Conservation (phyloP, 2,797 vertebrate species). For the Ibycter americanus region DNA sequence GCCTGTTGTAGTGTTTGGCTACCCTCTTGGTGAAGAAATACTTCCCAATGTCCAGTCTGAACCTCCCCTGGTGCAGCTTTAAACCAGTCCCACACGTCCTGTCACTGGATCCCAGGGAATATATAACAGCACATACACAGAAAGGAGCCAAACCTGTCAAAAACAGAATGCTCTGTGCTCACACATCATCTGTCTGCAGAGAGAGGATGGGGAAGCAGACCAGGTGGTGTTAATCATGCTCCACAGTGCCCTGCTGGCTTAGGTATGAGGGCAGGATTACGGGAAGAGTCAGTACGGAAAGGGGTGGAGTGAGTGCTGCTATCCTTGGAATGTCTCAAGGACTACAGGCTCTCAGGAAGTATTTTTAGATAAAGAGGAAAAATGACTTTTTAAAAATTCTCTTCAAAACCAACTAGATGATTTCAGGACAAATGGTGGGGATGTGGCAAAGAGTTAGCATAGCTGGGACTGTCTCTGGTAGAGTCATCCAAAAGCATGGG, state of each 20-base stretch:
- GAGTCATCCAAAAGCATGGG: not conserved
- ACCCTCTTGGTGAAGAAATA: not conserved
- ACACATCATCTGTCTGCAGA: not conserved
- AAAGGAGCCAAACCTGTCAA: not conserved
- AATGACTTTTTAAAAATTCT: not conserved
- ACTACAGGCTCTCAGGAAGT: not conserved
- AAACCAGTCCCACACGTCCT: not conserved
- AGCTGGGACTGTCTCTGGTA: not conserved
- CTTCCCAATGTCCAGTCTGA: not conserved
- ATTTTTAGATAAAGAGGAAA: not conserved
- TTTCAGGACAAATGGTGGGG: not conserved
- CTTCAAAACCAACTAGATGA: not conserved
- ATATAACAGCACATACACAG: not conserved
- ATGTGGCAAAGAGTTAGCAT: not conserved
- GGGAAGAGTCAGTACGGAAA: not conserved
- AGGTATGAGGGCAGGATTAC: not conserved
- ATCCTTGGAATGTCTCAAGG: not conserved
- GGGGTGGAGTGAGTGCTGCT: not conserved
- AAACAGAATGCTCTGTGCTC: not conserved
- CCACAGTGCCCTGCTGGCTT: not conserved
- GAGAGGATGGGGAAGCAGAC: not conserved
- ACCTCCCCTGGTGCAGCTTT: not conserved
- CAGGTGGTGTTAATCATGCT: not conserved
- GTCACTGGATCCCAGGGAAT: not conserved
- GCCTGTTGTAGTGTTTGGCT: not conserved